phyloP scores from a whole-genome alignment of 2,888 invertebrate genomes.

The Philereme vetulata region DNA sequence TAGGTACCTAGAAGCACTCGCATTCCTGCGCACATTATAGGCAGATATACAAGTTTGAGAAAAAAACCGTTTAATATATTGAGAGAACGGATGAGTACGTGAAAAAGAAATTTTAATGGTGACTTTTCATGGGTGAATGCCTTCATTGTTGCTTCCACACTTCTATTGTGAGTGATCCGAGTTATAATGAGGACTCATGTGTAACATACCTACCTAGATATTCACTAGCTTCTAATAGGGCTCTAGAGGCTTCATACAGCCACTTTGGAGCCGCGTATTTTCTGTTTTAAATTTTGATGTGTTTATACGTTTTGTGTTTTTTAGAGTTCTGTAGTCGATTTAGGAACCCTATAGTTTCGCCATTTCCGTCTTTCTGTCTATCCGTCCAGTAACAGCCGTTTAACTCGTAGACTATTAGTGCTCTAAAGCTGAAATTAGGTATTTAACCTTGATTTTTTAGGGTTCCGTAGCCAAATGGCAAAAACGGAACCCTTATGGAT shows the following conservation, averaged over 20 bases:
- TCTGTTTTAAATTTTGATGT: too few relatives aligned
- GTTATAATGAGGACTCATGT: slow-evolving; percentile 57
- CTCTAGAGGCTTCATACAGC: neutral
- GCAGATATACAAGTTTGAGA: slow-evolving; percentile 27
- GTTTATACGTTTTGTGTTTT: too few relatives aligned
- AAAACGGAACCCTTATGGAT: too few relatives aligned
- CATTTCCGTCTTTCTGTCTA: too few relatives aligned
- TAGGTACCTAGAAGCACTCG: slow-evolving; percentile 17
- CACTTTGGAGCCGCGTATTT: neutral
- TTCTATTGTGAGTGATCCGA: slow-evolving; percentile 52
- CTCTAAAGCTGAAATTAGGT: too few relatives aligned
- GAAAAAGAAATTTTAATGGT: slow-evolving; percentile 42
- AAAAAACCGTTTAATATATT: slow-evolving; percentile 36
- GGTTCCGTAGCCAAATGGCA: too few relatives aligned
- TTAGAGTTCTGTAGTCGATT: too few relatives aligned
- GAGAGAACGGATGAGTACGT: slow-evolving; percentile 34
- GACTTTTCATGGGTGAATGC: slow-evolving; percentile 52
- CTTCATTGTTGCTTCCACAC: slow-evolving; percentile 60
- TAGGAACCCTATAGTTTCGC: too few relatives aligned
- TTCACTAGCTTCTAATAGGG: slow-evolving; percentile 21
- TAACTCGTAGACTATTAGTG: too few relatives aligned
- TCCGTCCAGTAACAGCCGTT: too few relatives aligned
- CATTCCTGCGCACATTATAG: slow-evolving; percentile 16
- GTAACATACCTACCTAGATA: slow-evolving; percentile 27
- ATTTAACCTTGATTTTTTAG: too few relatives aligned